Conservation (phyloP, 1,140 invertebrate species). For the Drosophila suzukii region DNA sequence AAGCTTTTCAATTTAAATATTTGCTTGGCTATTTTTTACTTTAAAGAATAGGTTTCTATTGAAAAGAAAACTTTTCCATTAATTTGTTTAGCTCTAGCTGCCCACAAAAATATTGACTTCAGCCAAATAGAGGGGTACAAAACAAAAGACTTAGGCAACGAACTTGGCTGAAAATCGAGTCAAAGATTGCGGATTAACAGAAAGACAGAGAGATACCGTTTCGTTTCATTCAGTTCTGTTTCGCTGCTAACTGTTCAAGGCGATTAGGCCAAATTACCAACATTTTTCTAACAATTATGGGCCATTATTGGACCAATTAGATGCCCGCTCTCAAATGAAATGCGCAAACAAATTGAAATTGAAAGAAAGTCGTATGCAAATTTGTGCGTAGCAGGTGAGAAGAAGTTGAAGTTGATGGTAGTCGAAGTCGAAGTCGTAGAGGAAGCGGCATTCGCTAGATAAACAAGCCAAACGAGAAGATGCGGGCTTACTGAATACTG, state of each 20-base stretch:
- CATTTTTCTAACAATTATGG: conserved; percentile 72
- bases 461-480: conserved; percentile 35
- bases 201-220: conserved; percentile 15
- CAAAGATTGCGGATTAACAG: not conserved
- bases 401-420: conserved; percentile 1
- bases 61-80: no score
- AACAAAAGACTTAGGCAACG: conserved; percentile 71
- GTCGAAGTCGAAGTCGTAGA: not conserved
- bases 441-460: conserved; percentile 6
- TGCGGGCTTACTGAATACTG: conserved; percentile 34
- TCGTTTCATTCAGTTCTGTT: conserved; percentile 32
- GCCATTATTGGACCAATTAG: conserved; percentile 63
- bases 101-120: not conserved
- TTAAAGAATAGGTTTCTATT: no score
- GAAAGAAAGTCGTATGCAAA: conserved; percentile 63
- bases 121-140: not conserved
- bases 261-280: conserved; percentile 69
- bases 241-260: conserved; percentile 56
- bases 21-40: no score
- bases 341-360: conserved; percentile 50
- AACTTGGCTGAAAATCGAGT: conserved; percentile 47
- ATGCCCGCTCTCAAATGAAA: conserved; percentile 28
- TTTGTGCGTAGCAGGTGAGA: conserved; percentile 54
- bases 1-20: no score
- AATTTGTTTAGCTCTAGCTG: no score